Evolutionary conservation across 2,797 vertebrate species (phyloP).

Genomic region (Taenioides sp.): DNA sequence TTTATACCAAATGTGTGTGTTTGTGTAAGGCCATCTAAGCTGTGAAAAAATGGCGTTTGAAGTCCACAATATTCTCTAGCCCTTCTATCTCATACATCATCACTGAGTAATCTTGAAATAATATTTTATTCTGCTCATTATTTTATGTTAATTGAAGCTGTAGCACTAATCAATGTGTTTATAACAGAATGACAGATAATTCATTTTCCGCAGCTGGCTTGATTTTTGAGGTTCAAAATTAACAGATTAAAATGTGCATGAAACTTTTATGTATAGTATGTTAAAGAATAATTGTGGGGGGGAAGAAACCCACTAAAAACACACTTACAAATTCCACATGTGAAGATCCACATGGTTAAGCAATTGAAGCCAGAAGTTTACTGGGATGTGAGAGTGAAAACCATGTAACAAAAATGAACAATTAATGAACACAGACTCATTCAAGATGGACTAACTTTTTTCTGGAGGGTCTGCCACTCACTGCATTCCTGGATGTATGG

Average conservation of each 20-base stretch:
- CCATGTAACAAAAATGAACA: not conserved
- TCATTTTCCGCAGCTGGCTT: not conserved
- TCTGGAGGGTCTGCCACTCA: too few relatives aligned
- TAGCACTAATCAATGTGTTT: conserved; percentile 4
- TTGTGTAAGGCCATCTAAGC: conserved; percentile 35
- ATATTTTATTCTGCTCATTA: not conserved
- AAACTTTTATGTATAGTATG: not conserved
- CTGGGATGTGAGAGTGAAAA: too few relatives aligned
- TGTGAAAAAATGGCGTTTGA: conserved; percentile 28
- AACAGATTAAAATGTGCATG: not conserved
- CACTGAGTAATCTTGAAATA: not conserved
- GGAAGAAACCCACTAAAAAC: too few relatives aligned
- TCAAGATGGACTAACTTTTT: not conserved
- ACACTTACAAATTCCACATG: too few relatives aligned
- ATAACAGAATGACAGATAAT: not conserved
- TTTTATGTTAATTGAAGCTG: not conserved
- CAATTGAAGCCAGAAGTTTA: not conserved
- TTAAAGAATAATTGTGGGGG: not conserved
- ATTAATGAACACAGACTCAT: not conserved
- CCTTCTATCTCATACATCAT: conserved; percentile 3
- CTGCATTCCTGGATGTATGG: not conserved
- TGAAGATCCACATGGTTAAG: not conserved
- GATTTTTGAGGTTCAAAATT: conserved; percentile 1
- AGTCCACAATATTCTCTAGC: conserved; percentile 16
- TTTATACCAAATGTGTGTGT: conserved; percentile 44